Evolutionary conservation across 2,797 vertebrate genomes (phyloP), one percentile per base, ranked within the genome.

Genomic region (Melanotaenia parkinsoni): DNA sequence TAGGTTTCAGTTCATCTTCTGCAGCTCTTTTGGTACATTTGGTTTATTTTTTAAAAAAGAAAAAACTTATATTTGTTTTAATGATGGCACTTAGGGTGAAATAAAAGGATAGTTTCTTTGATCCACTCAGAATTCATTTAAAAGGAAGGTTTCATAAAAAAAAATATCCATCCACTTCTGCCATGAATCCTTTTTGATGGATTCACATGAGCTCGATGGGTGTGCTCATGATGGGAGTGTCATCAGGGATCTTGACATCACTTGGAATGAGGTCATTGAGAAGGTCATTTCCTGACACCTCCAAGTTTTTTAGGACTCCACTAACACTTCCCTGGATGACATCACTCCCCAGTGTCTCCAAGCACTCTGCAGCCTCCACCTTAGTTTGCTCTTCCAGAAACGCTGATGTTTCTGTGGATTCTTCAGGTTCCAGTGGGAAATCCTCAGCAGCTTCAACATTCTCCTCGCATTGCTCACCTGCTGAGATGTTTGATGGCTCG

Each of bases 201-300:
- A 45, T 80, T 92, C 82, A 91, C 76, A 90, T 90, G 77, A 86
- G 76, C 72, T 91, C 86, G n/a, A 67, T 70, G 50, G 85, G 72
- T 16, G 66, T 24, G 73, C 69, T 86, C 58, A 77, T 62, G 72
- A 82, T 69, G 63, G 45, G 78, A 65, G 81, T 38, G 77, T 79
- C 84, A 7, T 85, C 88, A 0, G 77, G 58, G 40, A 76, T 73
- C 58, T 83, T 74, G 76, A 74, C 70, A 68, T 91, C 89, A 68
- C 82, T 83, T 74, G 90, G 58, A 76, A 89, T 85, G 73, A 91
- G 71, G 77, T 94, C 91, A 72, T 67, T 61, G 66, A 88, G 82
- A 16, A 86, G 66, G 72, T 90, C 86, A 58, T 81, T 88, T 86
- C 80, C 91, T 68, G 74, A 83, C 82, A 90, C 73, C 60, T 83